Base-by-base conservation (phyloP, 2,113 vertebrate genomes). In the Gadus chalcogrammus region DNA sequence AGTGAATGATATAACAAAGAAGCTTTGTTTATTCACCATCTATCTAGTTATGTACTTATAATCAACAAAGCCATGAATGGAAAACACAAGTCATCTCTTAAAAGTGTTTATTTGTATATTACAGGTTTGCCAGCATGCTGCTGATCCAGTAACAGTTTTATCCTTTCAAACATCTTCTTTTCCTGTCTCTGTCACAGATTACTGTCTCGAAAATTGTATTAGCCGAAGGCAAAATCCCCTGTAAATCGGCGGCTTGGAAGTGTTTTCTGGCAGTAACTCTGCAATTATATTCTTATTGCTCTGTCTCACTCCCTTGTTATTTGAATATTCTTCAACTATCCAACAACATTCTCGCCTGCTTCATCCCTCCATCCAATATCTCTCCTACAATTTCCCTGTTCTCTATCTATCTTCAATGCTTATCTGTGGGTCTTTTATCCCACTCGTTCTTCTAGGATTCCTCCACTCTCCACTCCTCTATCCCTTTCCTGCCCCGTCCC, bases 301-400 rank as follows among this genome's bases (percentile, higher is more conserved):
- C 7, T 16, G 24, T 24, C 15, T 18, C 15, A 16, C 16, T 16
- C 15, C 35, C 5, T 22, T 56, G 27, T 67, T 31, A 64, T 64
- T 15, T 58, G 1, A 55, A 48, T 56, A 17, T 58, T 22, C 24
- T 55, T 67, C 31, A 66, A 8, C 28, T 28, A 35, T 64, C 15
- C 13, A 24, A 31, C 17, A 61, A 24, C 20, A 15, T 28, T 22
- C 22, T 60, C 13, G n/a, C 56, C 65, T 20, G 20, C 58, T 55
- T 61, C 9, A n/a, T 71, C 38, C 53, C 59, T 42, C 24, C 8
- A 27, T 53, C 53, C 56, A 35, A 61, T 55, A 62, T 74, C 56
- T 55, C 12, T 48, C 56, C 22, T 38, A 63, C 17, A 7, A 35
- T 66, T 15, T 55, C 22, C 65, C 12, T 22, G 17, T 4, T 59